Percentiles rank a stretch among this genome's conserved stretches.
Evolutionary conservation across 2,888 invertebrate species (phyloP).

Genomic region (Gymnoscelis rufifasciata): DNA sequence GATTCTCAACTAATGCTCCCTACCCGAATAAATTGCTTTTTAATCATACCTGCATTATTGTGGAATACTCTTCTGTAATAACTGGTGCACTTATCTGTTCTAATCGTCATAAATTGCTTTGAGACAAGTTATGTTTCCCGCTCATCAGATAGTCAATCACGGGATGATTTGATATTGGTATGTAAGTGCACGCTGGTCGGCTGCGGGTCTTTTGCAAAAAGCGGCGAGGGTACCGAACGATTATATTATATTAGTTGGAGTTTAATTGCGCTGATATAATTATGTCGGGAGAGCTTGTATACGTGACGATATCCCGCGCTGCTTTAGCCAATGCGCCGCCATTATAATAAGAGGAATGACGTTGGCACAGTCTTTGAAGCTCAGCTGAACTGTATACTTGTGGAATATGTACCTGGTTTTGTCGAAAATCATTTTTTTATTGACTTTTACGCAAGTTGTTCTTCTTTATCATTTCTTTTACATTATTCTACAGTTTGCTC

Average conservation of each 20-base stretch:
- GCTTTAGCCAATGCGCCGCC: conserved; percentile 51
- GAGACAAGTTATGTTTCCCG: conserved; percentile 34
- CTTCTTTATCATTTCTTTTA: no score
- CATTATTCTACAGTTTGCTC: no score
- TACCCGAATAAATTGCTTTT: no score
- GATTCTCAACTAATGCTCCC: not conserved
- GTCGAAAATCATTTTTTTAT: no score
- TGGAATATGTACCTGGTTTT: no score
- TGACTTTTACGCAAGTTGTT: no score
- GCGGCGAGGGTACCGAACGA: conserved; percentile 69
- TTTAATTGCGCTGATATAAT: conserved; percentile 78
- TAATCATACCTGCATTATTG: not conserved
- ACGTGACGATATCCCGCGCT: conserved; percentile 76
- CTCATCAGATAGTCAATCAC: conserved; percentile 53
- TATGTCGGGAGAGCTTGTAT: conserved; percentile 63
- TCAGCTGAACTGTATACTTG: not conserved
- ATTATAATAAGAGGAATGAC: conserved; percentile 76
- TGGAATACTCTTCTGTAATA: not conserved
- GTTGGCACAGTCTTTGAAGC: conserved; percentile 32
- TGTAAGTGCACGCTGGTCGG: conserved; percentile 60
- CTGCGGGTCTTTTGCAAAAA: conserved; percentile 66
- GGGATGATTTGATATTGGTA: conserved; percentile 49
- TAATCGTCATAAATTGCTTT: conserved; percentile 11
- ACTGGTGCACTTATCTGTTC: conserved; percentile 1
- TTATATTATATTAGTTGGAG: conserved; percentile 77